Evolutionary conservation across 1,140 invertebrate species (phyloP).

Genomic region (Bombus waltoni): DNA sequence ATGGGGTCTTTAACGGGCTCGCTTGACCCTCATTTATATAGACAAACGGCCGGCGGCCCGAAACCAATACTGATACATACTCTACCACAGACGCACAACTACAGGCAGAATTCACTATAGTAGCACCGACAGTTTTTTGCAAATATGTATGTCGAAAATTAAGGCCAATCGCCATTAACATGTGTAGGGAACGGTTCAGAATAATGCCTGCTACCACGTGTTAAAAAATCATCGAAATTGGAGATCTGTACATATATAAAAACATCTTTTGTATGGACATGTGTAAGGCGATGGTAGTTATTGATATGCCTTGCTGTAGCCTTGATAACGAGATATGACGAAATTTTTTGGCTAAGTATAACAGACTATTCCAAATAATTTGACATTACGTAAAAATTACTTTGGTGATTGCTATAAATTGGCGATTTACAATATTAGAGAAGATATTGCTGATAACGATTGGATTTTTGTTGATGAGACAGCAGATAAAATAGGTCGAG

Average conservation of each 20-base stretch:
- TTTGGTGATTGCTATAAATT: background rate
- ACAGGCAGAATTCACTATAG: too few relatives aligned
- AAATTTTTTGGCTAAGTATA: background rate
- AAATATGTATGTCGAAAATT: background rate
- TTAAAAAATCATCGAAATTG: too few relatives aligned
- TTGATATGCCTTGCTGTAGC: background rate
- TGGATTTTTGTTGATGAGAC: background rate
- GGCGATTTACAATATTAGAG: background rate
- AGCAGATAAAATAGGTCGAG: background rate
- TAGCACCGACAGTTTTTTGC: too few relatives aligned
- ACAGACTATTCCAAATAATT: background rate
- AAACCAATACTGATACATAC: too few relatives aligned
- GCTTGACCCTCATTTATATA: too few relatives aligned
- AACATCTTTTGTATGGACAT: background rate
- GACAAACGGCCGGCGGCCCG: too few relatives aligned
- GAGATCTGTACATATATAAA: background rate
- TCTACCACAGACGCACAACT: too few relatives aligned
- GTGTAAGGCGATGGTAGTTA: background rate
- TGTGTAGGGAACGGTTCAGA: too few relatives aligned
- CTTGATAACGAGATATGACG: background rate
- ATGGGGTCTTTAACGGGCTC: too few relatives aligned
- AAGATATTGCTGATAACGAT: background rate
- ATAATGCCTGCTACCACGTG: too few relatives aligned
- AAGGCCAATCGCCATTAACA: background rate
- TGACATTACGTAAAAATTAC: background rate